These are phyloP conservation scores for Boloria selene DNA, from an alignment of 2,888 invertebrate species.

Conservation along the genomic window DNA sequence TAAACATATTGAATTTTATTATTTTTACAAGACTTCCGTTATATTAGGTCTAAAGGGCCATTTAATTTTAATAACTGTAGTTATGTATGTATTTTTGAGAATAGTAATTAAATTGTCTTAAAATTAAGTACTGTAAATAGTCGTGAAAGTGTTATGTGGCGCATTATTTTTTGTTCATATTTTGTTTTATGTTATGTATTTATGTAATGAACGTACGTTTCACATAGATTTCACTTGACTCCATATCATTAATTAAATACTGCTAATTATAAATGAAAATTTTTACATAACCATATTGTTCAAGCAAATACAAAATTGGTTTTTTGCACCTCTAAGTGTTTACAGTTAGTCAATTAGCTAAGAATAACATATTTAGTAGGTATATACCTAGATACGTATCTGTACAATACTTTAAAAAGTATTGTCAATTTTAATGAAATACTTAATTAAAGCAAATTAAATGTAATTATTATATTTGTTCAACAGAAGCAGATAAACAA, in stretches of 20 bases:
- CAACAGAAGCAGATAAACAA: too few species aligned
- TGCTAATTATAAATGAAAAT: slow-evolving; percentile 6
- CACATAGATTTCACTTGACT: slow-evolving; percentile 54
- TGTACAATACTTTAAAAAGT: too few species aligned
- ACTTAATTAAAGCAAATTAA: too few species aligned
- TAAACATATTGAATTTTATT: slow-evolving; percentile 30
- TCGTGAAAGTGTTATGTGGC: slow-evolving; percentile 80
- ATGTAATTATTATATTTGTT: too few species aligned
- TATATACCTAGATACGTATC: not conserved
- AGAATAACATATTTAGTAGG: not conserved
- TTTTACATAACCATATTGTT: not conserved
- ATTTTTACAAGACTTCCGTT: slow-evolving; percentile 65
- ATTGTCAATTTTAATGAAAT: too few species aligned
- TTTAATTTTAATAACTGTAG: slow-evolving; percentile 72
- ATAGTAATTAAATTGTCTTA: slow-evolving; percentile 73
- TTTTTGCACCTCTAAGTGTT: too few species aligned
- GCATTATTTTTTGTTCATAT: slow-evolving; percentile 72
- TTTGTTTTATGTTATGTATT: slow-evolving; percentile 75
- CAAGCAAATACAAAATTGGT: too few species aligned
- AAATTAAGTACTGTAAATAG: slow-evolving; percentile 77
- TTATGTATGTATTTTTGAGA: slow-evolving; percentile 78
- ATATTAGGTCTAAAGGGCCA: slow-evolving; percentile 61
- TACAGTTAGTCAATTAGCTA: slow-evolving; percentile 11
- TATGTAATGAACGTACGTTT: slow-evolving; percentile 68
- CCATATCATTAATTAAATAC: not conserved